Evolutionary conservation across 2,797 vertebrate species (phyloP).

Genomic region (Betta splendens): DNA sequence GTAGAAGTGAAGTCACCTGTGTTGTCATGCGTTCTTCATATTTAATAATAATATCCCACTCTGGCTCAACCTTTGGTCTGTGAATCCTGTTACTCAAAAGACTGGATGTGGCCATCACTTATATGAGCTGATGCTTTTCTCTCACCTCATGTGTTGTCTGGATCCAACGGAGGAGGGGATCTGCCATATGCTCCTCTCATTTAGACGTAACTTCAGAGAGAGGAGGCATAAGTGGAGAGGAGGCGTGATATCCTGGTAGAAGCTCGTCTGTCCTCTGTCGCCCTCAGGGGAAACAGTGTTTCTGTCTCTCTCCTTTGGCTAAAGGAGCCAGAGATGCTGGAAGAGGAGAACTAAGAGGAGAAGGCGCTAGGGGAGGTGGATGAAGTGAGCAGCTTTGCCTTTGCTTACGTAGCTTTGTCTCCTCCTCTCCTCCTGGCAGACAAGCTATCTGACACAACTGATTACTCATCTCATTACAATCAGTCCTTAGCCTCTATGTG

Average conservation of each 20-base stretch:
- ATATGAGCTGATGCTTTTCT: conserved; percentile 16
- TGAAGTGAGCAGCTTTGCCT: conserved; percentile 41
- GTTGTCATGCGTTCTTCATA: no score
- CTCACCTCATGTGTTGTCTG: conserved; percentile 36
- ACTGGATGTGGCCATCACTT: conserved; percentile 12
- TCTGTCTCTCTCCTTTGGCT: conserved; percentile 24
- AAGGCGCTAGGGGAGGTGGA: conserved; percentile 13
- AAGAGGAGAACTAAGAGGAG: conserved; percentile 9
- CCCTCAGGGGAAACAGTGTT: conserved; percentile 47
- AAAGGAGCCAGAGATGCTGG: conserved; percentile 27
- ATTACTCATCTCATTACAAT: conserved; percentile 75
- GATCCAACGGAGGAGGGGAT: conserved; percentile 49
- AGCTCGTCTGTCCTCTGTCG: conserved; percentile 41
- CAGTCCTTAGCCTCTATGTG: conserved; percentile 55
- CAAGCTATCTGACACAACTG: conserved; percentile 73
- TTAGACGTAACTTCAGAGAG: conserved; percentile 44
- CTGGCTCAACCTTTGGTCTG: conserved; percentile 17
- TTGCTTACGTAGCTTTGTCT: conserved; percentile 34
- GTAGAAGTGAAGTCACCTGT: no score
- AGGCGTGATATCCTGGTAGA: conserved; percentile 48
- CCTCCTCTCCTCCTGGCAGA: conserved; percentile 57
- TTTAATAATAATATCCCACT: no score
- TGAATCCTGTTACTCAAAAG: conserved; percentile 8
- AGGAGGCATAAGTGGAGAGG: conserved; percentile 33
- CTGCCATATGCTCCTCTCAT: conserved; percentile 50